Base-by-base conservation (phyloP, 2,888 invertebrate genomes). In the Clusia tigrina region DNA sequence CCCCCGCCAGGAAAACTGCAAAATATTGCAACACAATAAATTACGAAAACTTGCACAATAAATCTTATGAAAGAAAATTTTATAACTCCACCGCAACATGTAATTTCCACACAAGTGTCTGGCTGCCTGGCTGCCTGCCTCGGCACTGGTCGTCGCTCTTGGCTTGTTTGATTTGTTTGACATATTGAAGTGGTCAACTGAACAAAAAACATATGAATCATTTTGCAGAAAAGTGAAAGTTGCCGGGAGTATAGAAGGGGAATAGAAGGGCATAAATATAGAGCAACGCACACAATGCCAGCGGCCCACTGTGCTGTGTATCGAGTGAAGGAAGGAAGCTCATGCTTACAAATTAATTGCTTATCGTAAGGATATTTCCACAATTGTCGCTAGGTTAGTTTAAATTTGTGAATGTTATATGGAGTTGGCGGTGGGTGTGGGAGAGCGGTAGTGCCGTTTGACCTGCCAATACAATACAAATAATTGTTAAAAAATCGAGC, bases 161-260 rank as follows among this genome's bases (percentile, higher is more conserved):
- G 17, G 18, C 72, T 73, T 58, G 55, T 74, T 74, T 72, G 75
- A 76, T 76, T 74, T 73, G 69, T 71, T 75, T 79, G 79, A 78
- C 79, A 79, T 79, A 78, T 79, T 80, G 79, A 79, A 79, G 79
- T 79, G 79, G 79, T 80, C 79, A 79, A 69, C 67, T 69, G 66
- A 60, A 69, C 67, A 60, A 68, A 64, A n/a, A 63, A 66, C 60
- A 66, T 65, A 65, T 66, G 66, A 66, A 68, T 66, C 63, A 68
- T 61, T n/a, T n/a, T 56, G 54, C 52, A 18, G 54, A 57, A 57
- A 48, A 48, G 48, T 48, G 48, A 48, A 48, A 48, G 48, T 48
- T 22, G 2, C n/a, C n/a, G n/a, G n/a, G n/a, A n/a, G n/a, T n/a
- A n/a, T n/a, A 48, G 22, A 42, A 48, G 48, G 48, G 48, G 48